Base-by-base conservation (phyloP, 1,140 invertebrate genomes). In the Luehdorfia chinensis region DNA sequence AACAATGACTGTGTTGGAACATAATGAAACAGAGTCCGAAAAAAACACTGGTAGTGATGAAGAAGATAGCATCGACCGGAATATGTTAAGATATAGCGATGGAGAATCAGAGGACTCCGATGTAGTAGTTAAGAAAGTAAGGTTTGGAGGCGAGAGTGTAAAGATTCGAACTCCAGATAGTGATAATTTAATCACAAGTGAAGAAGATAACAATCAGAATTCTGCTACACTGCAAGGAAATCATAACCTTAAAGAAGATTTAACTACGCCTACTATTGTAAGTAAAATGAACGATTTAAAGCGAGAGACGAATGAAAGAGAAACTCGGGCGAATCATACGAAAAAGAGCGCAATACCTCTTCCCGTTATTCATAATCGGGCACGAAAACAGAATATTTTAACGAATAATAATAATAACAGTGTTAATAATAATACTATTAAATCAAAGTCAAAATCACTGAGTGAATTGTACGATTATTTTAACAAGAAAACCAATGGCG, bases 111-210 rank as follows among this genome's bases (percentile, higher is more conserved):
- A 90, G 23, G 89, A 91, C 49, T 75, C 75, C 1, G 87, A 89
- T 59, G 70, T 88, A 12, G 87, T 88, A 0, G 84, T 88, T 5
- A 89, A 91, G 67, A 89, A 93, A 60, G 94, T 95, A 0, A 90
- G 93, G 16, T 95, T 95, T 64, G 94, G 94, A 0, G 94, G 94
- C 4, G 94, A 95, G 85, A 89, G 93, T 33, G 91, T 95, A 0
- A 95, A 95, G 84, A 88, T 95, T 63, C 87, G 94, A 36, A 95
- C 94, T 7, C 94, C 94, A 0, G 94, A 95, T 54, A 94, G 93
- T 64, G 93, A 95, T 58, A 90, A 87, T 59, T 62, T 88, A 34
- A 64, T 87, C 9, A 75, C 84, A 8, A 88, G 87, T 57, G 88
- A 90, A 54, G 83, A 80, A 27, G 88, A 89, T 43, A 59, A 57